Evolutionary conservation across 2,888 invertebrate species (phyloP).

Genomic region (Erannis defoliaria): DNA sequence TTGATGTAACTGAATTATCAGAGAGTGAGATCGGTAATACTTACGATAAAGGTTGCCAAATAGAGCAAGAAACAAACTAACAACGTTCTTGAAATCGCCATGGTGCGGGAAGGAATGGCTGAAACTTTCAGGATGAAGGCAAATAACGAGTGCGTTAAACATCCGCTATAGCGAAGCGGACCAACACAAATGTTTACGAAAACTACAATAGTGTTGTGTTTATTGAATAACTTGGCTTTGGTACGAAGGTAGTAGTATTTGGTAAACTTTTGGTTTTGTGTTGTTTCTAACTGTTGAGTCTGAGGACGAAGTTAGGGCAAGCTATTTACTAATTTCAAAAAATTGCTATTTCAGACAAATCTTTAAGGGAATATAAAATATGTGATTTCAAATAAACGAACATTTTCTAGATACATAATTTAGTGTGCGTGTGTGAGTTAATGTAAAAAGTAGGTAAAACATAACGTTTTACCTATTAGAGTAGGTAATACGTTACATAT

Average conservation of each 20-base stretch:
- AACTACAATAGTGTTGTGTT: constrained; percentile 19
- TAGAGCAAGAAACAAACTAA: constrained; percentile 24
- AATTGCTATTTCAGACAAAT: too few relatives aligned
- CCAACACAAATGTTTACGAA: constrained; percentile 23
- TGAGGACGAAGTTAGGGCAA: neutral
- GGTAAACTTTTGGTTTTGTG: neutral
- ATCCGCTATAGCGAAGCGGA: constrained; percentile 16
- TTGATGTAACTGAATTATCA: too few relatives aligned
- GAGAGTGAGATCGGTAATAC: neutral
- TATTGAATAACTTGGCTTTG: constrained; percentile 22
- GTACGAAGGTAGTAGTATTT: constrained; percentile 1
- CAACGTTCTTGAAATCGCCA: constrained; percentile 31
- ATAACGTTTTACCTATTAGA: too few relatives aligned
- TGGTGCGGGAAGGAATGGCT: constrained; percentile 14
- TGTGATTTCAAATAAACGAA: too few relatives aligned
- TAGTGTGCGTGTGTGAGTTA: too few relatives aligned
- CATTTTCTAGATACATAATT: too few relatives aligned
- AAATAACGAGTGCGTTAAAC: constrained; percentile 11
- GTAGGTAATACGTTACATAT: too few relatives aligned
- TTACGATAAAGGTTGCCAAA: constrained; percentile 22
- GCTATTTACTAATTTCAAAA: neutral
- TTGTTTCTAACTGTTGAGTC: neutral
- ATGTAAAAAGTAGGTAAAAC: too few relatives aligned
- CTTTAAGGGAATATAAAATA: too few relatives aligned
- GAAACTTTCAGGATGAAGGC: constrained; percentile 7